Base-by-base conservation (phyloP, 2,888 invertebrate species). In the Drosophila meridiana region DNA sequence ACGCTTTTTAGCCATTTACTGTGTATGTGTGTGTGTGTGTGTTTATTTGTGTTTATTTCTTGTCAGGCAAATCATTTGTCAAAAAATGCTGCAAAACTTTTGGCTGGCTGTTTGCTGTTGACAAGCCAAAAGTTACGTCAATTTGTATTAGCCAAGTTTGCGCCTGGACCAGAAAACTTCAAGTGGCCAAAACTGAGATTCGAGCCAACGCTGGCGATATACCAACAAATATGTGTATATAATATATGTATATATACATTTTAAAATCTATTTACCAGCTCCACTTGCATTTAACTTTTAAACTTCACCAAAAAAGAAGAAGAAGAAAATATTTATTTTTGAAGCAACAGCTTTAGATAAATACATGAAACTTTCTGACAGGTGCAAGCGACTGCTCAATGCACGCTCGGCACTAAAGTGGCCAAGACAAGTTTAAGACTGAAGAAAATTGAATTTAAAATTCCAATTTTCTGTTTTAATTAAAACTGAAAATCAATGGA, bases 91-190 rank as follows among this genome's bases (percentile, higher is more conserved):
- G 70, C 67, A 70, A 78, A 84, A 86, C 80, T 87, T 87, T 80
- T 82, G 64, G 55, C 69, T 80, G 34, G 87, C 74, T 82, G 87
- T 77, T 89, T 89, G 89, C 76, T 82, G 87, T 87, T 87, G 87
- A 87, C 87, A 89, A 82, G 87, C 83, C 70, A 77, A 78, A 87
- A 88, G 84, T 87, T 87, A 74, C 79, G 83, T 85, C 85, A 85
- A 85, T 85, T 85, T 85, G 85, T 85, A 85, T 87, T 87, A 85
- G 85, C 65, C 65, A 81, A 87, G 77, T 87, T 87, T 85, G 55
- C 45, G 73, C 55, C 65, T 65, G 72, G 66, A 68, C 81, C 76
- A 61, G 50, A 70, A 86, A 86, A 75, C 72, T 80, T 76, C 47
- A 66, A 80, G 76, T 69, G 65, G 70, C 76, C 71, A 71, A 69